Base-by-base conservation (phyloP, 2,797 vertebrate genomes). In the Sebastes vulpes region DNA sequence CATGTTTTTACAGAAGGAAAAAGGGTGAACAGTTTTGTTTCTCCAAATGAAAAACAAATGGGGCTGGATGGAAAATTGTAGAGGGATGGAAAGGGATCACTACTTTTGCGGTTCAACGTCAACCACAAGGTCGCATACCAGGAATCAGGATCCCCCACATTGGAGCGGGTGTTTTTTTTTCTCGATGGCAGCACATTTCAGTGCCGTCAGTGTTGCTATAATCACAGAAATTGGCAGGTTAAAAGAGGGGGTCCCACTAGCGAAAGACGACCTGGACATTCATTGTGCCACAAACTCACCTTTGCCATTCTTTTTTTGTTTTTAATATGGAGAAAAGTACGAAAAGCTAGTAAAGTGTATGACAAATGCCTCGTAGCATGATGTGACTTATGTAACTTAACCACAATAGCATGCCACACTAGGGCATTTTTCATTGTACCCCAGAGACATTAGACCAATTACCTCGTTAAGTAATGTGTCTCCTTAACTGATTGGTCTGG, bases 31-130 rank as follows among this genome's bases (percentile, higher is more conserved):
- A 88, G 80, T 94, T 94, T 87, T 94, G 88, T 92, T 95, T 86
- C 88, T 92, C 76, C 56, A 90, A 93, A 95, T 93, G 85, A 93
- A 95, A 94, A 93, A 94, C 92, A 94, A 94, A 93, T 93, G 90
- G 84, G 79, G 76, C 73, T 84, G 63, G 72, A 91, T 94, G 94
- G 94, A 94, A 94, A 95, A 92, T 88, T 92, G 90, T 64, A 69
- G 75, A 84, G 71, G 75, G 78, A 89, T 90, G 90, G 88, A 93
- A 92, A 86, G 86, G 84, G 85, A 92, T 93, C 88, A 87, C 87
- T 90, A 86, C 79, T 87, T 93, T 91, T 86, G 92, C 73, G 92
- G 94, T 91, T 91, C 83, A 38, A 57, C 90, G 92, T 94, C 90
- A 84, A 90, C 93, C 94, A 74, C 93, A 92, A 93, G 92, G 93